Base-by-base conservation (phyloP, 2,797 vertebrate genomes). In the Melanotaenia trifasciata region DNA sequence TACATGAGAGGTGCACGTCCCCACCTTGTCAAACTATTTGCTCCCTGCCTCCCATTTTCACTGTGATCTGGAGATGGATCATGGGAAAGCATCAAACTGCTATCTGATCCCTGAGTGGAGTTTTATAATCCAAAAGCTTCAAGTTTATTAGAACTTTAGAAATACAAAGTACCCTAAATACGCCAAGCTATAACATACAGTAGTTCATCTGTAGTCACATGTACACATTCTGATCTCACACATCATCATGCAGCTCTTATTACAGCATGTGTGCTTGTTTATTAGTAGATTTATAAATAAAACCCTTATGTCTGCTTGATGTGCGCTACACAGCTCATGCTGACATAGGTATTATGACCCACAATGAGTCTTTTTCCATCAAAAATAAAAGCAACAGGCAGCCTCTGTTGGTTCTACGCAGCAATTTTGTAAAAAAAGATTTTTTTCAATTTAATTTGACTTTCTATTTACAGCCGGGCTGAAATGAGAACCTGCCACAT, bases 401-500 rank as follows among this genome's bases (percentile, higher is more conserved):
- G 62, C 64, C 72, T 40, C 68, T 54, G 62, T 70, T 71, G 76
- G 61, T 5, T 10, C 47, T 4, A 12, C 58, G 56, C 14, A 77
- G 86, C 73, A 87, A 77, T 69, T 78, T 75, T 50, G 24, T 84
- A 74, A 87, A 90, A 90, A 85, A 76, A 87, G 30, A 30, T 30
- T 83, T 70, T 87, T 83, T 80, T 70, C 78, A 76, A 87, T 90
- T 91, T 87, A 72, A 60, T 69, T 78, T 83, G 61, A 81, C 59
- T 84, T 75, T 73, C 50, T 72, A 69, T 84, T 85, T 79, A 62
- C 65, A 51, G 70, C 35, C 26, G 51, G 53, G 47, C 45, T 87
- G 82, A 84, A 85, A 88, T 62, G 78, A 87, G 76, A 88, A 71
- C 61, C 86, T 86, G 81, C 84, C 79, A 90, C 84, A 87, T 80